phyloP scores from a whole-genome alignment of 2,888 invertebrate species.

The Lasioglossum vierecki region DNA sequence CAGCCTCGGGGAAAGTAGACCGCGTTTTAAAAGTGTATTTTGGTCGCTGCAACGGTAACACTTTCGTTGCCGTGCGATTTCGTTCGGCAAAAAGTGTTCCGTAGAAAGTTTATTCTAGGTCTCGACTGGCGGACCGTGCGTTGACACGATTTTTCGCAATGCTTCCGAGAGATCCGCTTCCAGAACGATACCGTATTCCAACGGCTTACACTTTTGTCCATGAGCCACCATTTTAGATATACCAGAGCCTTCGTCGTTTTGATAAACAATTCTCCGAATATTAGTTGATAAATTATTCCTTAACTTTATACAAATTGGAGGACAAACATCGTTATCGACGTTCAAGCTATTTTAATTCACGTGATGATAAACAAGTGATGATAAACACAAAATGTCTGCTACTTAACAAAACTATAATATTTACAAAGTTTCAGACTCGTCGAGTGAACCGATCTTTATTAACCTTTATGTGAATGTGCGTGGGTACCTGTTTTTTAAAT shows the following conservation, averaged over 20 bases:
- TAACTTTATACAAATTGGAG: neutral
- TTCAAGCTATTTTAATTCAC: neutral
- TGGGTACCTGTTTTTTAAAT: too few species aligned
- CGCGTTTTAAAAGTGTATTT: conserved; percentile 1
- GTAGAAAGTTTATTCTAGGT: neutral
- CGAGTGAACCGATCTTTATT: neutral
- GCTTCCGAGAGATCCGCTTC: neutral
- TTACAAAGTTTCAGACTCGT: neutral
- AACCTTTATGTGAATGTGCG: neutral
- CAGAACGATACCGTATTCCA: neutral
- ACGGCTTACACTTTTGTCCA: neutral
- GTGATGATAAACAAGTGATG: too few species aligned
- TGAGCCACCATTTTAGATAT: neutral
- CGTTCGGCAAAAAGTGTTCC: neutral
- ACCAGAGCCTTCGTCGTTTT: neutral
- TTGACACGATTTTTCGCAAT: neutral
- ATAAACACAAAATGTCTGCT: too few species aligned
- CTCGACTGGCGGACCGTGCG: neutral
- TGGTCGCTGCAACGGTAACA: neutral
- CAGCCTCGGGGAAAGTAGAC: neutral
- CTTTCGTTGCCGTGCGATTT: conserved; percentile 5
- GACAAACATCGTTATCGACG: neutral
- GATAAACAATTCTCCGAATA: too few species aligned
- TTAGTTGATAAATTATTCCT: too few species aligned
- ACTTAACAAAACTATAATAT: neutral